Base-by-base conservation (phyloP, 2,113 vertebrate species). In the Microcebus murinus region DNA sequence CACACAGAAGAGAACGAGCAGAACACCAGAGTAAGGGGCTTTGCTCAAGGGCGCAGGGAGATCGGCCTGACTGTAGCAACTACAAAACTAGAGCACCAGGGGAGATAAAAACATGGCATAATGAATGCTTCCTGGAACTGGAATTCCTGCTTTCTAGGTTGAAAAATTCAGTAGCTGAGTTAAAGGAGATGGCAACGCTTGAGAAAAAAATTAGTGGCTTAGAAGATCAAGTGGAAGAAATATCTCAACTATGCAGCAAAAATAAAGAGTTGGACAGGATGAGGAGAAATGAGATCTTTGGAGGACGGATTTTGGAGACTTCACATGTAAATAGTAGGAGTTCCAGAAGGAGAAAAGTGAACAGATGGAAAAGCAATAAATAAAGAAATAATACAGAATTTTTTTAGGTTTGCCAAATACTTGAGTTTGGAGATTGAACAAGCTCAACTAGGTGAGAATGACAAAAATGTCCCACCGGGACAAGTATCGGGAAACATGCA, bases 371-470 rank as follows among this genome's bases (percentile, higher is more conserved):
- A 82, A 67, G 45, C 52, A 65, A 89, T 13, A 87, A 80, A 89
- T 74, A 93, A 65, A 89, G 67, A 91, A 93, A 68, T 39, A 76
- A 73, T 23, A 73, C 29, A 52, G 92, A 15, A 71, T 23, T 63
- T 84, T 68, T 88, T 81, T 27, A 42, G 59, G 27, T 93, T 93
- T 96, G 63, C 39, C n/a, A 93, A 85, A 86, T 81, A 57, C 71
- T 84, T 93, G 42, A 77, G 18, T 77, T 27, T 86, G 50, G 14
- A 92, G 68, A 61, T 29, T 23, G 17, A 42, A 71, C 77, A 89
- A 70, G 3, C 36, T 80, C 23, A 21, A 17, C 65, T 52, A 89
- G 79, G 27, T 39, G 13, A 87, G 34, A 85, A n/a, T 17, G 55
- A 71, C 25, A 63, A 65, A 77, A 81, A 48, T 14, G 8, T 71